phyloP scores from a whole-genome alignment of 1,140 invertebrate genomes.

The Drosophila lini region DNA sequence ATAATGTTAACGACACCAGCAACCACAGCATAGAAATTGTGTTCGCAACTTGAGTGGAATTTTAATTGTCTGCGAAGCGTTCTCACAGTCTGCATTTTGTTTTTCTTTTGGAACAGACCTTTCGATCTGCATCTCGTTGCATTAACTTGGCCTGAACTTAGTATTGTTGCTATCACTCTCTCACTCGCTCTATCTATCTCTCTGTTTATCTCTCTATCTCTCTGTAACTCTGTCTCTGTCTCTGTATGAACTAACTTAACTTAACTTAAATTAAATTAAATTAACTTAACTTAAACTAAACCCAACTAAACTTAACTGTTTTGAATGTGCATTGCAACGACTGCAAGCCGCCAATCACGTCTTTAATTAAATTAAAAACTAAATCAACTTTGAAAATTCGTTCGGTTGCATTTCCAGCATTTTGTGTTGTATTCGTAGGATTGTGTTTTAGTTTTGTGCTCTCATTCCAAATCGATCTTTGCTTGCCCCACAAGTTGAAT shows the following conservation, averaged over 20 bases:
- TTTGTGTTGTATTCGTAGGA: conserved; percentile 79
- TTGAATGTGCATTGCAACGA: conserved; percentile 75
- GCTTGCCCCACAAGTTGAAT: conserved; percentile 46
- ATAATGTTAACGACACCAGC: conserved; percentile 48
- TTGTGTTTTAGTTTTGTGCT: conserved; percentile 62
- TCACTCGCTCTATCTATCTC: conserved; percentile 53
- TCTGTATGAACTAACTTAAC: conserved; percentile 47
- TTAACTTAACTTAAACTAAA: conserved; percentile 32
- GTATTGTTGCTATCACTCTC: conserved; percentile 71
- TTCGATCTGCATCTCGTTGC: conserved; percentile 51
- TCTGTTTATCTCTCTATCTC: conserved; percentile 48
- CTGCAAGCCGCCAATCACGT: conserved; percentile 38
- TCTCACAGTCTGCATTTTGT: conserved; percentile 54
- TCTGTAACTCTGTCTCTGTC: conserved; percentile 57
- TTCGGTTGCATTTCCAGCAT: conserved; percentile 65
- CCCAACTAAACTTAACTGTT: conserved; percentile 54
- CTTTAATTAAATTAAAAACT: conserved; percentile 35
- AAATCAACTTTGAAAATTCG: conserved; percentile 15
- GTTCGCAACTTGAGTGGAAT: conserved; percentile 66
- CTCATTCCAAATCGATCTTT: conserved; percentile 48
- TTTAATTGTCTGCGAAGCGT: conserved; percentile 46
- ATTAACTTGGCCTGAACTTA: conserved; percentile 68
- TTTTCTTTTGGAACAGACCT: conserved; percentile 47
- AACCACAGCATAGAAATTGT: conserved; percentile 74
- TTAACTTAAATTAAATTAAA: conserved; percentile 33